These are phyloP conservation scores for Nysson spinosus DNA, from an alignment of 2,888 invertebrate genomes.

Conservation along the genomic window DNA sequence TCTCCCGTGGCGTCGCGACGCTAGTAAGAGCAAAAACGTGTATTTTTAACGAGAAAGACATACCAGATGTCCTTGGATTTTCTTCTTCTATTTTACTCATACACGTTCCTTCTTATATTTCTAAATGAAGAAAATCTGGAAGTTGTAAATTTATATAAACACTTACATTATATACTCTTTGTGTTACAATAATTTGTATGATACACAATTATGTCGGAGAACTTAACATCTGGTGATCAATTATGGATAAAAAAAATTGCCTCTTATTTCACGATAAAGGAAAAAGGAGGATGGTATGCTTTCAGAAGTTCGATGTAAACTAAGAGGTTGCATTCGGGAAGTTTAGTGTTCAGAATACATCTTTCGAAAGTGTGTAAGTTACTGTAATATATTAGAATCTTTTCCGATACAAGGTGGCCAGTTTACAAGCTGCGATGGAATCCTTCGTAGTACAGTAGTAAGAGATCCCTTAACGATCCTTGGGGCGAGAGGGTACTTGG, in stretches of 20 bases:
- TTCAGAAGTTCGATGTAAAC: not conserved
- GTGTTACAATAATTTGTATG: too few relatives aligned
- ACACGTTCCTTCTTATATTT: not conserved
- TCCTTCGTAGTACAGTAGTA: constrained; percentile 31
- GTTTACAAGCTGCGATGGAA: constrained; percentile 8
- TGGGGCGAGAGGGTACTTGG: constrained; percentile 27
- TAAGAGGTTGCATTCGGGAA: not conserved
- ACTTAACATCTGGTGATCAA: not conserved
- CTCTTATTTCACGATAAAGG: not conserved
- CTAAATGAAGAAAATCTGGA: too few relatives aligned
- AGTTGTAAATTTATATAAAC: too few relatives aligned
- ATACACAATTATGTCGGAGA: too few relatives aligned
- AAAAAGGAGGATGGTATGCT: not conserved
- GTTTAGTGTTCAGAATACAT: constrained; percentile 9
- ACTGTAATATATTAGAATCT: constrained; percentile 43
- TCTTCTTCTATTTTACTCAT: not conserved
- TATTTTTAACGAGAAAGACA: constrained; percentile 57
- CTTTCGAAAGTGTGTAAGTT: constrained; percentile 10
- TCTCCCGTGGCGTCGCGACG: constrained; percentile 11
- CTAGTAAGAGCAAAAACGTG: constrained; percentile 17
- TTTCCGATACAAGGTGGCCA: constrained; percentile 12
- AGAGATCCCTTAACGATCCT: constrained; percentile 52
- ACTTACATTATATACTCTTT: too few relatives aligned
- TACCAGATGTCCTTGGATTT: constrained; percentile 21
- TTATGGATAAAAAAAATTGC: not conserved